Conservation (phyloP, 1,140 invertebrate genomes). For the Capitella teleta region DNA sequence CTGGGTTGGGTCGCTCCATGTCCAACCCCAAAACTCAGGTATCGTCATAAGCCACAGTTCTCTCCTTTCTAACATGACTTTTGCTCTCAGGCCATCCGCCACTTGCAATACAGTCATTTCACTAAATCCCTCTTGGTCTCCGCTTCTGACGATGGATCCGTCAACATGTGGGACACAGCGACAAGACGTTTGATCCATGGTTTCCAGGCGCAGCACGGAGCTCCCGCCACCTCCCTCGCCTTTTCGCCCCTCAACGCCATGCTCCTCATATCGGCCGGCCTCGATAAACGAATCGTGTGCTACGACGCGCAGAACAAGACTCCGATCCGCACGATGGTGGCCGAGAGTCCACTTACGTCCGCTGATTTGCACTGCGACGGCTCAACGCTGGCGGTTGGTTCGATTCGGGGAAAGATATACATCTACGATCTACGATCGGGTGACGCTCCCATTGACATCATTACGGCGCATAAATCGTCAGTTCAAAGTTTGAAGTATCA, state of each 20-base stretch:
- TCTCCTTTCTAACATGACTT: not conserved
- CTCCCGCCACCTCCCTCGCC: slow-evolving; percentile 33
- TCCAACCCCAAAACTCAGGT: not conserved
- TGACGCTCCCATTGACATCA: slow-evolving; percentile 18
- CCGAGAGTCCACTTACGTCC: slow-evolving; percentile 32
- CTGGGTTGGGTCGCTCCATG: slow-evolving; percentile 23
- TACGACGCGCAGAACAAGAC: slow-evolving; percentile 37
- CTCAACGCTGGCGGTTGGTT: slow-evolving; percentile 29
- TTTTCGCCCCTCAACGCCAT: slow-evolving; percentile 43
- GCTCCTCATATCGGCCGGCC: slow-evolving; percentile 38
- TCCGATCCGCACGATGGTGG: slow-evolving; percentile 24
- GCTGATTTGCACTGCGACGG: slow-evolving; percentile 34
- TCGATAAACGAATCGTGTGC: slow-evolving; percentile 39
- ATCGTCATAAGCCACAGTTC: not conserved
- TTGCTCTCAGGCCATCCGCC: slow-evolving; percentile 24
- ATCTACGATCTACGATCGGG: slow-evolving; percentile 32
- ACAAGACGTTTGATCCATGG: slow-evolving; percentile 26
- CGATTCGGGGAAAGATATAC: slow-evolving; percentile 29
- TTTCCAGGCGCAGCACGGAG: slow-evolving; percentile 28
- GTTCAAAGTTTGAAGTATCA: slow-evolving; percentile 28
- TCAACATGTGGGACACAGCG: slow-evolving; percentile 38
- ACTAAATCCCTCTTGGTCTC: slow-evolving; percentile 35
- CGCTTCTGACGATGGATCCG: slow-evolving; percentile 37
- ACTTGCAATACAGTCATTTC: slow-evolving; percentile 32
- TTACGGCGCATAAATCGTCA: slow-evolving; percentile 32